Evolutionary conservation across 2,113 vertebrate genomes (phyloP).

Genomic region (Abramis brama): DNA sequence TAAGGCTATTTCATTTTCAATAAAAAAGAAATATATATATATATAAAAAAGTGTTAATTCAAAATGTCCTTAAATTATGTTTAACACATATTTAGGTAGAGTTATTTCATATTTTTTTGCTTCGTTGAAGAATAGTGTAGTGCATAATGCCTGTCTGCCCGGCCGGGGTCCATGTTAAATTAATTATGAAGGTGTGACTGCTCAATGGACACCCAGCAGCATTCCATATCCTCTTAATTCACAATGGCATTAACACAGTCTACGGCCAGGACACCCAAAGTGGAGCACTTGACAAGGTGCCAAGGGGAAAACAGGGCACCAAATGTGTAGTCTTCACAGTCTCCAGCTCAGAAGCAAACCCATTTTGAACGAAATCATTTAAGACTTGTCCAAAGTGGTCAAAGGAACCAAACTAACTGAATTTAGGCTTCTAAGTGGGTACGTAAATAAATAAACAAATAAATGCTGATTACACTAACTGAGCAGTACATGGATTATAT

Average conservation of each 20-base stretch:
- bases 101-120: conserved; percentile 38
- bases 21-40: background rate
- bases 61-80: background rate
- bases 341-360: conserved; percentile 37
- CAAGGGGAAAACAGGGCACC: conserved; percentile 59
- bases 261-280: conserved; percentile 64
- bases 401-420: background rate
- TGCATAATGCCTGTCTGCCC: conserved; percentile 22
- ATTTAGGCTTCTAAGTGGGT: background rate
- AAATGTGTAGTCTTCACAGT: conserved; percentile 50
- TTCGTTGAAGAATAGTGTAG: background rate
- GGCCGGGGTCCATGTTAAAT: conserved; percentile 67
- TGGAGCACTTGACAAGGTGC: conserved; percentile 64
- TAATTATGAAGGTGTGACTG: conserved; percentile 78
- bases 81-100: background rate
- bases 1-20: background rate
- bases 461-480: background rate
- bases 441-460: background rate
- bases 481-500: background rate
- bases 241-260: conserved; percentile 61
- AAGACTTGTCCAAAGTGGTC: conserved; percentile 27
- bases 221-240: conserved; percentile 73
- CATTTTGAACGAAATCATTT: background rate
- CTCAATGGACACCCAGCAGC: conserved; percentile 71
- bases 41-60: no score